Base-by-base conservation (phyloP, 2,888 invertebrate genomes). In the Brenthis ino region DNA sequence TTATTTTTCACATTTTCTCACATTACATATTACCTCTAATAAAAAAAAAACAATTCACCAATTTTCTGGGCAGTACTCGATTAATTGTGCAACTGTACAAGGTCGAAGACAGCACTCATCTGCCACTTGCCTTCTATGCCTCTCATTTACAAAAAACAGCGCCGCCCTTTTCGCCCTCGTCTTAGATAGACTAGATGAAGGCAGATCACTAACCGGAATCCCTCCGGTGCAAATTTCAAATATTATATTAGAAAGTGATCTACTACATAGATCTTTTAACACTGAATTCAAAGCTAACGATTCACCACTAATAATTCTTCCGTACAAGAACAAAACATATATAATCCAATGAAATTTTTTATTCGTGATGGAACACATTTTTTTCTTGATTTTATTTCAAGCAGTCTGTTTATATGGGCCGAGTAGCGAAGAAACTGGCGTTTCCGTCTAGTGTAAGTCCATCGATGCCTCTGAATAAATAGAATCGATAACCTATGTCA, bases 401-500 rank as follows among this genome's bases (percentile, higher is more conserved):
- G 71, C 71, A 74, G 75, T 77, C 78, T 81, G 77, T 82, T 78
- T 80, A 78, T 79, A 77, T 75, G 78, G 79, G 74, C 79, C 78
- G 79, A 75, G 79, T 72, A 74, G 73, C 68, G 72, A 73, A 77
- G 82, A 79, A 80, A 89, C 89, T 88, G 84, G 79, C 79, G 83
- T 84, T 89, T 89, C 89, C 90, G 87, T 89, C 85, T 88, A 82
- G 82, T 78, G 81, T 79, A 76, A 75, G 79, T 77, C 75, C 80
- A 79, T 77, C 76, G 80, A 80, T 83, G 83, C 77, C 82, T 83
- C 83, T 76, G 77, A 88, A 85, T 87, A 91, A 89, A 90, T 88
- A 89, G 82, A 86, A 78, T 77, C 76, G 91, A 91, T 91, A 92
- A 89, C 91, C 89, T 87, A 85, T 88, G 88, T 91, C 88, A 89